Evolutionary conservation across 2,113 vertebrate genomes (phyloP).

Genomic region (Leptosomus discolor): DNA sequence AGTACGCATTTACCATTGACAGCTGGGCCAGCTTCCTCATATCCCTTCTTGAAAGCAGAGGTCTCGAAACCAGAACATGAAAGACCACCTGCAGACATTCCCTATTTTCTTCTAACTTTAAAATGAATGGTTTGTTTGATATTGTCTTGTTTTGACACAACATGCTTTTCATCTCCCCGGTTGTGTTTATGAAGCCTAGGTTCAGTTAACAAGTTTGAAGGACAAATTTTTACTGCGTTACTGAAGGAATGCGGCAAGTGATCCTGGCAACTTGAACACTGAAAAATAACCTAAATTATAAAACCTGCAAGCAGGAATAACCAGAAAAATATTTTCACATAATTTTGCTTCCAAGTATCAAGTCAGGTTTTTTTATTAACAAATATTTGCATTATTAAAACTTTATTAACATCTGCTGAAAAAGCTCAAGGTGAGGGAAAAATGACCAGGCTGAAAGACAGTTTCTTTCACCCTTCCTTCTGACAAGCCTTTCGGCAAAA

Average conservation of each 20-base stretch:
- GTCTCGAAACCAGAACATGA: not conserved
- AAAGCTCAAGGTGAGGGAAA: not conserved
- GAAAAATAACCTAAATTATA: not conserved
- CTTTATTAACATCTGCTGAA: constrained; percentile 35
- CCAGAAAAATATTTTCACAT: not conserved
- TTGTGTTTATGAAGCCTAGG: not conserved
- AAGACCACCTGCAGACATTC: not conserved
- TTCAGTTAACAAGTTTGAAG: not conserved
- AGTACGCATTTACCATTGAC: not conserved
- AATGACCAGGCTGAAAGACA: not conserved
- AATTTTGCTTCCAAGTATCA: not conserved
- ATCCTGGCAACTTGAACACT: not conserved
- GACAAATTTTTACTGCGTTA: not conserved
- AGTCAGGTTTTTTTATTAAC: not conserved
- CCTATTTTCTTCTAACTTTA: not conserved
- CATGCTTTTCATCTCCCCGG: not conserved
- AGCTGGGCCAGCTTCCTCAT: not conserved
- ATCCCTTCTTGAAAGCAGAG: not conserved
- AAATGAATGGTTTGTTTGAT: not conserved
- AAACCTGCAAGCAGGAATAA: not conserved
- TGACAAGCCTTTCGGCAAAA: not conserved
- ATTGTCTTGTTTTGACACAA: not conserved
- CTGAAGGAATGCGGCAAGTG: not conserved
- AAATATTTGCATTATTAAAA: not conserved
- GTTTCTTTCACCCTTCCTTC: constrained; percentile 6